A percentile compares a stretch with the other conserved stretches of the same genome.
Conservation (phyloP, 2,113 vertebrate genomes). For the Ceyx cyanopectus region DNA sequence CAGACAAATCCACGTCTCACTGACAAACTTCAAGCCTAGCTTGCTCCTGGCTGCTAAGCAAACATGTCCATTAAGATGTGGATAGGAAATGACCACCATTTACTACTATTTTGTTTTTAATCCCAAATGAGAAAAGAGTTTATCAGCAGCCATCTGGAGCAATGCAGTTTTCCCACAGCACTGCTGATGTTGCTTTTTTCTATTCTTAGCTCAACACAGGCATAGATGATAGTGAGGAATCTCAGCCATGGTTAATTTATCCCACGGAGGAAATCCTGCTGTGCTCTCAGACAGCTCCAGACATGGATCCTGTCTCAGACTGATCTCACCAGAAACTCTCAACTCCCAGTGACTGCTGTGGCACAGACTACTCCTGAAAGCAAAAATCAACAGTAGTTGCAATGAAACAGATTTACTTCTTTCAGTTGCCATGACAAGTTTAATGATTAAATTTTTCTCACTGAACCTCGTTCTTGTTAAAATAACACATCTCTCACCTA, state of each 20-base stretch:
- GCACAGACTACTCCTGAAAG: slow-evolving; percentile 22
- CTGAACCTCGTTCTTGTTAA: not conserved
- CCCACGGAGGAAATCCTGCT: slow-evolving; percentile 60
- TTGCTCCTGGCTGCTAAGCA: not conserved
- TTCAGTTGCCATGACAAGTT: not conserved
- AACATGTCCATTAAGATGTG: not conserved
- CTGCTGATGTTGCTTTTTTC: slow-evolving; percentile 69
- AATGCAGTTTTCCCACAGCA: slow-evolving; percentile 61
- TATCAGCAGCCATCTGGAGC: slow-evolving; percentile 64
- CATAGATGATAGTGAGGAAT: slow-evolving; percentile 36
- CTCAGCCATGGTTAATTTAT: slow-evolving; percentile 63
- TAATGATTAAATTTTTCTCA: not conserved
- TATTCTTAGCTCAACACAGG: slow-evolving; percentile 63
- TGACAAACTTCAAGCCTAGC: not conserved
- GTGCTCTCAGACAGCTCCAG: slow-evolving; percentile 65
- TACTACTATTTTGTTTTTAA: slow-evolving; percentile 28
- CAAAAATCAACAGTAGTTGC: slow-evolving; percentile 18
- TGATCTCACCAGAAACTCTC: slow-evolving; percentile 57
- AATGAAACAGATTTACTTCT: not conserved
- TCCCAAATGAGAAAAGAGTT: slow-evolving; percentile 3
- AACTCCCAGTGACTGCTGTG: slow-evolving; percentile 31
- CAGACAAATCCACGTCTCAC: not conserved
- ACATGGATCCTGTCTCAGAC: slow-evolving; percentile 51
- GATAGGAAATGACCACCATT: not conserved
- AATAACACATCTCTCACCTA: not conserved